phyloP scores from a whole-genome alignment of 2,888 invertebrate genomes.

The Dichetophora obliterata region DNA sequence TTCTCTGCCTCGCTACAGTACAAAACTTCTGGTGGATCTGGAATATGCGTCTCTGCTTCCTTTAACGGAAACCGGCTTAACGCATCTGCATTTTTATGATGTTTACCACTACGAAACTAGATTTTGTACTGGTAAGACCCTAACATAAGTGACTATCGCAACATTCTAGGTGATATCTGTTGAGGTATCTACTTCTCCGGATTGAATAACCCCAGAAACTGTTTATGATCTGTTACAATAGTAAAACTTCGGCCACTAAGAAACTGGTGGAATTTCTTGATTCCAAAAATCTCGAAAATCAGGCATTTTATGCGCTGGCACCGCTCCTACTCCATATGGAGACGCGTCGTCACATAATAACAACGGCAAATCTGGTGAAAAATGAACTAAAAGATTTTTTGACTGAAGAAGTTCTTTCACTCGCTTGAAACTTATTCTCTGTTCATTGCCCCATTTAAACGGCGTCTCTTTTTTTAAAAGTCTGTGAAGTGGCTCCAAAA shows the following conservation, averaged over 20 bases:
- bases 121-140: not conserved
- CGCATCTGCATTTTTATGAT: conserved; percentile 13
- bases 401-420: too few relatives aligned
- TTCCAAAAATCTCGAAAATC: not conserved
- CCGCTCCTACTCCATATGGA: too few relatives aligned
- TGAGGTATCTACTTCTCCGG: not conserved
- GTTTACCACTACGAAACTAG: not conserved
- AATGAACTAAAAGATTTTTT: too few relatives aligned
- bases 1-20: conserved; percentile 29
- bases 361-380: too few relatives aligned
- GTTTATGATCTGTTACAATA: conserved; percentile 13
- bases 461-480: too few relatives aligned
- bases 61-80: conserved; percentile 35
- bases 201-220: not conserved
- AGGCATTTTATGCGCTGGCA: too few relatives aligned
- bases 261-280: conserved; percentile 40
- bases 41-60: not conserved
- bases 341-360: too few relatives aligned
- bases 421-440: too few relatives aligned
- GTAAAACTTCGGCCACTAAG: conserved; percentile 36
- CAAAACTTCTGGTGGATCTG: conserved; percentile 30
- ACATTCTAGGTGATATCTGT: not conserved
- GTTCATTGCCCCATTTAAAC: too few relatives aligned
- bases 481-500: too few relatives aligned
- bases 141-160: not conserved